Percentiles rank a stretch among this genome's conserved stretches.
Evolutionary conservation across 1,140 invertebrate species (phyloP).

Genomic region (Xylocopa sonorina): DNA sequence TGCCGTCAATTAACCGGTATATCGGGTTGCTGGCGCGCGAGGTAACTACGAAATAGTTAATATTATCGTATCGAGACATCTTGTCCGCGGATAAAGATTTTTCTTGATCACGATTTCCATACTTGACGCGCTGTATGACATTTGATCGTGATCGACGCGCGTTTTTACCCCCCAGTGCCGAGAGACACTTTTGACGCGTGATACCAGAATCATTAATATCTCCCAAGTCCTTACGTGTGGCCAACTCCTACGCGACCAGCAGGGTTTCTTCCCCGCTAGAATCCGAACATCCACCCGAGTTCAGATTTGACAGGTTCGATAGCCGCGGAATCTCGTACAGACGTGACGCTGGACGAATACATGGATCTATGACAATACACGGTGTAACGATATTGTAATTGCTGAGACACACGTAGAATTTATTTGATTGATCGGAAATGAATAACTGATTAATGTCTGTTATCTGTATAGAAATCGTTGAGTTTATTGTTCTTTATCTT

Average conservation of each 20-base stretch:
- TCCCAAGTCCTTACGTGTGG: constrained; percentile 55
- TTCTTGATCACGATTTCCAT: constrained; percentile 31
- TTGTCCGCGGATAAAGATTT: constrained; percentile 26
- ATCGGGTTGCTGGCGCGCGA: neutral
- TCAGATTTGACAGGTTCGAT: constrained; percentile 72
- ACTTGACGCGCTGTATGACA: constrained; percentile 40
- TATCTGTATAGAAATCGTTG: no score
- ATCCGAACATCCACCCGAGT: constrained; percentile 61
- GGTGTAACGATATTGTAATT: constrained; percentile 43
- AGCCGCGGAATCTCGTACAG: constrained; percentile 62
- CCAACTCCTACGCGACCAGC: constrained; percentile 74
- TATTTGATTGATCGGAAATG: neutral
- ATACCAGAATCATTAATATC: constrained; percentile 71
- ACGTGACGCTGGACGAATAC: constrained; percentile 66
- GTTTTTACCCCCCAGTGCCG: constrained; percentile 18
- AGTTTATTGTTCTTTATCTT: no score
- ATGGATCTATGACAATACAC: constrained; percentile 45
- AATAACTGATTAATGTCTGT: neutral
- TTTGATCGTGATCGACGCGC: constrained; percentile 64
- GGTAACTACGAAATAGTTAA: neutral
- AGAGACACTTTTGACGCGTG: constrained; percentile 59
- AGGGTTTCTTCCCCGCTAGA: constrained; percentile 64
- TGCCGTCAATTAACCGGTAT: neutral
- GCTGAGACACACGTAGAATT: neutral
- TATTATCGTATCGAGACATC: neutral